Conservation (phyloP, 2,888 invertebrate species). For the Suillia variegata region DNA sequence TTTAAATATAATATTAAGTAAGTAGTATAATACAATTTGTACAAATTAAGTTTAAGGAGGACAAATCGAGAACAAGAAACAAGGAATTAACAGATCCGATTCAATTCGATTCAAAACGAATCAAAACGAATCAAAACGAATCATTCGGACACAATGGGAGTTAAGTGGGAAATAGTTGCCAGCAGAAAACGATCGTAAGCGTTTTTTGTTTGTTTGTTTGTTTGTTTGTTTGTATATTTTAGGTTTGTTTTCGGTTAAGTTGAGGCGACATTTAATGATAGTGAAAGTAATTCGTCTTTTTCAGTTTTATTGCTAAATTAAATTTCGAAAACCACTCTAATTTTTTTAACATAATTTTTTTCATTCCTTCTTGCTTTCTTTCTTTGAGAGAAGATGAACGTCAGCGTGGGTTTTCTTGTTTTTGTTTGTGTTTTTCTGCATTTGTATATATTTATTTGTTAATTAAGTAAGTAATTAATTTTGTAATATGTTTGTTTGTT, state of each 20-base stretch:
- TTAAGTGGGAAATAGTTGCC: too few species aligned
- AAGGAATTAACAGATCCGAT: constrained; percentile 9
- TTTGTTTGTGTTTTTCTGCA: too few species aligned
- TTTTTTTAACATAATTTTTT: not conserved
- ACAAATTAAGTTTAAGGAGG: constrained; percentile 46
- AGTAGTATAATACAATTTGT: constrained; percentile 60
- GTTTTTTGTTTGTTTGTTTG: not conserved
- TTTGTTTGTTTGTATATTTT: not conserved
- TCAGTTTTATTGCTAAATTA: not conserved
- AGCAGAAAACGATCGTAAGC: too few species aligned
- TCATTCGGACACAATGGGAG: too few species aligned
- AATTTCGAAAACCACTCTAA: too few species aligned
- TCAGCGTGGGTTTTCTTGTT: too few species aligned
- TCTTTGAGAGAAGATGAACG: constrained; percentile 10
- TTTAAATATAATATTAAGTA: not conserved
- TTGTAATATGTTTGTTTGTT: too few species aligned
- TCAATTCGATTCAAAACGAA: too few species aligned
- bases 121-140: too few species aligned
- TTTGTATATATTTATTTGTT: not conserved
- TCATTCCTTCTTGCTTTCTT: not conserved
- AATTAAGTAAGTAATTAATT: constrained; percentile 3
- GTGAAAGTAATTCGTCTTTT: too few species aligned
- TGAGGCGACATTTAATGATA: too few species aligned
- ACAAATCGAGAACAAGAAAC: constrained; percentile 9
- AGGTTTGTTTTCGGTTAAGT: not conserved